Base-by-base conservation (phyloP, 2,113 vertebrate species). In the Nansenia antarctica region DNA sequence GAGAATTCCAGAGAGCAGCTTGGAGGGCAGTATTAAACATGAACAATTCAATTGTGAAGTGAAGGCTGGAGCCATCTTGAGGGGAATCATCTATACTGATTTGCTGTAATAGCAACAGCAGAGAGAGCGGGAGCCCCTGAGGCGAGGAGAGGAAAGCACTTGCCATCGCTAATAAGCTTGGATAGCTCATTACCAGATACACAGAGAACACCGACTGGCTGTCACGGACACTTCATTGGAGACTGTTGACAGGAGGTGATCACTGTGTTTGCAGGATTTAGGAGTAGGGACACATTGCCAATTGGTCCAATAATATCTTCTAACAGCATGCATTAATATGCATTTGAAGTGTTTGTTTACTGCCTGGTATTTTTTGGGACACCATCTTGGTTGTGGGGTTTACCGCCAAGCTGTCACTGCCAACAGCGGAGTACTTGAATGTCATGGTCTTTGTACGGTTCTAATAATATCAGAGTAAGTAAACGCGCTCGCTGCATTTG, bases 11-110 rank as follows among this genome's bases (percentile, higher is more conserved):
- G 71, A 79, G 69, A 82, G 77, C 72, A 82, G 67, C 81, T 74
- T 62, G 59, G 69, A 53, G 64, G 45, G 70, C 65, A 69, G 76
- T 83, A 52, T n/a, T 64, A 67, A 84, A 83, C 69, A 62, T 34
- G 54, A 76, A 71, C 87, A 89, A 88, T 87, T 88, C 75, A 89
- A 88, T 84, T 71, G 20, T 15, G 81, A 82, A 81, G 70, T 15
- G 32, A 67, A 70, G 62, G 74, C 75, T 69, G 77, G 67, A 78
- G 88, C 90, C 89, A 89, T 91, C 87, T 87, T 86, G 88, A 89
- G 82, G 79, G 83, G 83, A 85, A 80, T 69, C 67, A 70, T 69
- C 63, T 78, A 74, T 83, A 72, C 85, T 86, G 89, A 85, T 72
- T 81, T 81, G 81, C 69, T 82, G 63, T 72, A 79, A 79, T 74